A percentile compares a stretch with the other conserved stretches of the same genome.
Conservation (phyloP, 2,888 invertebrate species). For the Leptinotarsa tumamoca region DNA sequence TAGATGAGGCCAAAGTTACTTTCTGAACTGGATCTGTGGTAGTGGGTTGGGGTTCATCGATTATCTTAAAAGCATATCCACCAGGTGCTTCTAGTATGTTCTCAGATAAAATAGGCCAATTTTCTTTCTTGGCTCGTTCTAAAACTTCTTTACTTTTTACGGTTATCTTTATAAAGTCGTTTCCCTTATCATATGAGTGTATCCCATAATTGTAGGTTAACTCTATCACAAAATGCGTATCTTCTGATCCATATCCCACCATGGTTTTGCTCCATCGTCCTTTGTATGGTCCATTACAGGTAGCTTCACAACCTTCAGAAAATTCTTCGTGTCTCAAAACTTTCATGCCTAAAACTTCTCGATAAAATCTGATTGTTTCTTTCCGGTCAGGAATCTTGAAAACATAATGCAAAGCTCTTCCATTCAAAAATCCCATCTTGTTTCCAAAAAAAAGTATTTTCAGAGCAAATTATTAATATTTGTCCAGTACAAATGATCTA, state of each 20-base stretch:
- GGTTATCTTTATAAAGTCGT: conserved; percentile 90
- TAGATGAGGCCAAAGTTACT: conserved; percentile 82
- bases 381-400: conserved; percentile 94
- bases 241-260: conserved; percentile 97
- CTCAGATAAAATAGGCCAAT: conserved; percentile 79
- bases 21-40: conserved; percentile 83
- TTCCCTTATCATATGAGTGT: conserved; percentile 86
- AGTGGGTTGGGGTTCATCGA: conserved; percentile 77
- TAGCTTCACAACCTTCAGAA: conserved; percentile 94
- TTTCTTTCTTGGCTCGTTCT: conserved; percentile 76
- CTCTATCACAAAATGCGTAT: conserved; percentile 94
- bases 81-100: conserved; percentile 87
- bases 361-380: conserved; percentile 87
- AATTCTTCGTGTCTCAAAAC: conserved; percentile 98
- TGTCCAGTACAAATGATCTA: background rate
- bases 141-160: conserved; percentile 83
- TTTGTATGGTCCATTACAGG: conserved; percentile 98
- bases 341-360: conserved; percentile 94
- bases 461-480: background rate
- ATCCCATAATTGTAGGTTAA: conserved; percentile 98
- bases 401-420: conserved; percentile 94
- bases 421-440: conserved; percentile 61
- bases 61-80: conserved; percentile 88
- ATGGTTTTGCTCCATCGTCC: conserved; percentile 99
- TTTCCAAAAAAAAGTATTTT: background rate